These are phyloP conservation scores for Chloroclysta siterata DNA, from an alignment of 2,888 invertebrate genomes.

Conservation along the genomic window DNA sequence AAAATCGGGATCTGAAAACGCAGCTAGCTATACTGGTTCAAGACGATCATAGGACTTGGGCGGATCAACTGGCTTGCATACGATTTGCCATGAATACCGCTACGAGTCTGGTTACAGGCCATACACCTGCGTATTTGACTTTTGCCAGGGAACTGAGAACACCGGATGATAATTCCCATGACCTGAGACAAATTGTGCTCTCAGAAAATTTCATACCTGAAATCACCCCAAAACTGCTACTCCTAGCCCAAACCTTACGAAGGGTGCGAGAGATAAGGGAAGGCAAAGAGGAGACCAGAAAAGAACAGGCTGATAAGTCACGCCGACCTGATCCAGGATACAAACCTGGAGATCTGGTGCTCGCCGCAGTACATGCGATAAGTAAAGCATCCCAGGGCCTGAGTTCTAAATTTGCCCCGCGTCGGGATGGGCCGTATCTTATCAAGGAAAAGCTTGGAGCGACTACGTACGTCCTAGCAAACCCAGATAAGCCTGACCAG, in stretches of 20 bases:
- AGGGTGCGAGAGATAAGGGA: not conserved
- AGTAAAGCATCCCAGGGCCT: not conserved
- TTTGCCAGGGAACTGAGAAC: not conserved
- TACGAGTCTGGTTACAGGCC: not conserved
- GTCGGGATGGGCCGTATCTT: not conserved
- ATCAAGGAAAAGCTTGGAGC: too few relatives aligned
- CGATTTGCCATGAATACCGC: slow-evolving; percentile 1
- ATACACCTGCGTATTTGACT: slow-evolving; percentile 1
- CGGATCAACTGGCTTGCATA: not conserved
- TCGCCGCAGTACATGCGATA: not conserved
- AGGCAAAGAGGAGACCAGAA: not conserved
- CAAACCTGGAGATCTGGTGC: not conserved
- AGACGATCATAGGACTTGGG: not conserved
- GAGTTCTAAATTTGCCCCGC: not conserved
- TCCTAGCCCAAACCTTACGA: not conserved
- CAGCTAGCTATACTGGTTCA: slow-evolving; percentile 15
- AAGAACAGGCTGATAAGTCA: not conserved
- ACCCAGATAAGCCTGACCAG: too few relatives aligned
- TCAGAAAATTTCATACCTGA: slow-evolving; percentile 1
- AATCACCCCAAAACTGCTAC: not conserved
- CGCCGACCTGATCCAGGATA: not conserved
- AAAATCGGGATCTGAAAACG: slow-evolving; percentile 24
- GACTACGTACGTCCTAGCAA: too few relatives aligned
- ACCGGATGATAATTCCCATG: not conserved
- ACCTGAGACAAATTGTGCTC: not conserved